Evolutionary conservation across 1,140 invertebrate species (phyloP), one percentile per base, ranked within the genome.

Genomic region (Paramacrobiotus metropolitanus): DNA sequence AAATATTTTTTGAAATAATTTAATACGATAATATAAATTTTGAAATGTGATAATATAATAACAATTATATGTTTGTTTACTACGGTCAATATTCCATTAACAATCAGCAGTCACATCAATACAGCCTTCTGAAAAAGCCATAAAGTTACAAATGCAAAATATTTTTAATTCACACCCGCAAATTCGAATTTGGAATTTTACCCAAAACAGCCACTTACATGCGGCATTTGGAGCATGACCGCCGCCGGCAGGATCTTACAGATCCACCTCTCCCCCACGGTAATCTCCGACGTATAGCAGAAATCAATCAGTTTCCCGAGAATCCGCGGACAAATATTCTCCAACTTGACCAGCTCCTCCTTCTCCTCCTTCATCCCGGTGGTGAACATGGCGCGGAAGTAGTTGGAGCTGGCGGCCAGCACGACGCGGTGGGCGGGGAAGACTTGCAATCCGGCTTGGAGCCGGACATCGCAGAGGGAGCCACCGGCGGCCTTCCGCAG

Each of bases 321-420:
- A 2, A 85, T 83, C 44, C 83, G 86, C 2, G 86, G 83, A 63
- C 83, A 86, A 44, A 92, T 85, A 48, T 86, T 86, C 69, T 90
- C 86, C 29, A 92, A 74, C 64, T 83, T 83, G 3, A 90, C 83
- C 2, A 81, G 78, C 0, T 81, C 81, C 84, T 87, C 88, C 68
- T 86, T 85, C 65, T 82, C 81, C 73, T 91, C 88, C 67, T 84
- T 83, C 64, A 90, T 77, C 1, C 85, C 85, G 60, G 84, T 83
- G 1, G 85, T 87, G 70, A 91, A 92, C 88, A 93, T 93, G 44
- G 88, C 88, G 74, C 89, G 83, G 72, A 95, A 95, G 71, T 90
- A 92, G 15, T 87, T 87, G 69, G 91, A 86, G 21, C 83, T 86
- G 2, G 85, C 82, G 21, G 86, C 84, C 40, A 92, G 73, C 24